A percentile compares a stretch with the other conserved stretches of the same genome.
These are phyloP conservation scores for Charina bottae DNA, from an alignment of 2,113 vertebrate species.

Conservation along the genomic window DNA sequence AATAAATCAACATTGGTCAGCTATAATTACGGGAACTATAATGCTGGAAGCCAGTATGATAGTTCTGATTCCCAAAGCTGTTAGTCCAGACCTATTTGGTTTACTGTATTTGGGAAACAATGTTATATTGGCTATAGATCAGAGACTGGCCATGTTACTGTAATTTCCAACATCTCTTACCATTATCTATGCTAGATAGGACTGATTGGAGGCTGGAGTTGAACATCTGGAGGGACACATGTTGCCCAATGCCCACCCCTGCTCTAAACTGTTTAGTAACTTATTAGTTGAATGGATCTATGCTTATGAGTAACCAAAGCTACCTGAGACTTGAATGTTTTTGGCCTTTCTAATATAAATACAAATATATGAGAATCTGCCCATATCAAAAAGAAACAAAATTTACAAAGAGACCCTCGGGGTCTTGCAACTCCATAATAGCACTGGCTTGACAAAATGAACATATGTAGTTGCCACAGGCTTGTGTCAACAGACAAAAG, in stretches of 20 bases:
- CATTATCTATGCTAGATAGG: neutral
- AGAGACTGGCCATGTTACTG: neutral
- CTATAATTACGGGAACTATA: neutral
- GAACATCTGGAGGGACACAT: neutral
- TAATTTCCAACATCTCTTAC: neutral
- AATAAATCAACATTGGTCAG: neutral
- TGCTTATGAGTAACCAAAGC: slow-evolving; percentile 3
- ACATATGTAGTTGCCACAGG: neutral
- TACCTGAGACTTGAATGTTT: slow-evolving; percentile 22
- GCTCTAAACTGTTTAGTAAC: neutral
- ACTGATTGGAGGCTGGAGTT: neutral
- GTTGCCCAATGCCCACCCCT: neutral
- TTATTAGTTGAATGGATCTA: neutral
- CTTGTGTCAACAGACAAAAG: neutral
- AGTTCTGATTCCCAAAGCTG: neutral
- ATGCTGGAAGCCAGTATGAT: slow-evolving; percentile 23
- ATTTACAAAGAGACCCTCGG: slow-evolving; percentile 1
- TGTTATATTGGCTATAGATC: neutral
- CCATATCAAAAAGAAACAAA: neutral
- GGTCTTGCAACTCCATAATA: slow-evolving; percentile 3
- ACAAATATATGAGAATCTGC: slow-evolving; percentile 11
- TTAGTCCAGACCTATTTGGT: slow-evolving; percentile 2
- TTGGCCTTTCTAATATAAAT: slow-evolving; percentile 19
- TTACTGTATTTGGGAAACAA: neutral
- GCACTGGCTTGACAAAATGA: neutral